Conservation (phyloP, 1,140 invertebrate species). For the Rhopalosiphum padi region DNA sequence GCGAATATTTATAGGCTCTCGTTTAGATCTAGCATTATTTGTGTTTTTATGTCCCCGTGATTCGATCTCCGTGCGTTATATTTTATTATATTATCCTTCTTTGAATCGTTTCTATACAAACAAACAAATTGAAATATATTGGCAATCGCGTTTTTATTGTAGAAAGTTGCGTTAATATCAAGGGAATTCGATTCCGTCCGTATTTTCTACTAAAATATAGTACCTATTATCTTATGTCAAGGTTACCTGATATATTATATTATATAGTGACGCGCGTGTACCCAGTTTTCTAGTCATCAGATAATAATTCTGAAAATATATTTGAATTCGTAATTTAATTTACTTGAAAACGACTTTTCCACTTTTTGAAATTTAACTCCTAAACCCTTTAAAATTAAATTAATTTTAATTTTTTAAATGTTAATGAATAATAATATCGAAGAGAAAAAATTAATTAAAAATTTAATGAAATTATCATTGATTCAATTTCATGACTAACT, state of each 20-base stretch:
- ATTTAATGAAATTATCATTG: neutral
- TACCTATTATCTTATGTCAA: neutral
- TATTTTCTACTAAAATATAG: neutral
- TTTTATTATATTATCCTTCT: neutral
- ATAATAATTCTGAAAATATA: neutral
- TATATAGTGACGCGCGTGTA: no score
- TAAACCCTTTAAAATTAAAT: neutral
- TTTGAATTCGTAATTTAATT: neutral
- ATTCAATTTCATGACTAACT: neutral
- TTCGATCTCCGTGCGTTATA: neutral
- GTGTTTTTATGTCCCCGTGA: no score
- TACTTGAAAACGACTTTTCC: neutral
- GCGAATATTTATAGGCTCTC: neutral
- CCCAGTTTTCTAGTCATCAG: neutral
- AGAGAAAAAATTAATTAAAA: neutral
- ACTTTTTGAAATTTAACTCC: neutral
- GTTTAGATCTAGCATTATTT: neutral
- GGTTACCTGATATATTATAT: no score
- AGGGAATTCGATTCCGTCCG: neutral
- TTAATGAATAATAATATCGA: no score
- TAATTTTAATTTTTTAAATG: no score
- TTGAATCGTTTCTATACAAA: neutral
- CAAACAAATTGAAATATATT: no score
- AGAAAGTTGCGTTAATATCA: neutral
- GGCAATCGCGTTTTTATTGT: no score